Conservation (phyloP, 2,113 vertebrate genomes). For the Seriola aureovittata region DNA sequence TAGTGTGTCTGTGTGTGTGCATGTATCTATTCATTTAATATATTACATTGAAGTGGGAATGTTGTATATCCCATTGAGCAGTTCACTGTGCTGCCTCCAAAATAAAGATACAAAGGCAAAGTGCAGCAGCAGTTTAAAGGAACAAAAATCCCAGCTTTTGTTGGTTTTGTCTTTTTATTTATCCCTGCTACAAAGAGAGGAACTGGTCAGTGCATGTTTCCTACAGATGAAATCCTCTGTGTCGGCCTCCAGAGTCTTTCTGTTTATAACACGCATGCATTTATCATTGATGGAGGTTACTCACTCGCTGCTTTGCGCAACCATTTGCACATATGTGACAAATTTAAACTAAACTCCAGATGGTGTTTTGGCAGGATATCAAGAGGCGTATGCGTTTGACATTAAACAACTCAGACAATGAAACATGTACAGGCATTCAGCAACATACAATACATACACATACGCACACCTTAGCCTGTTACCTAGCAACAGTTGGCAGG, state of each 20-base stretch:
- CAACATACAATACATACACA: not conserved
- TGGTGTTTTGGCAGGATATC: slow-evolving; percentile 46
- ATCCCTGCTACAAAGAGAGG: not conserved
- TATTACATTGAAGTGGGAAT: not conserved
- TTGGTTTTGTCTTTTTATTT: not conserved
- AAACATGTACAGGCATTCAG: slow-evolving; percentile 4
- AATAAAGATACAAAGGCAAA: not conserved
- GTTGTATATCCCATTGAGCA: not conserved
- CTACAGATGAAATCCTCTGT: slow-evolving; percentile 12
- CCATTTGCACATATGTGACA: slow-evolving; percentile 26
- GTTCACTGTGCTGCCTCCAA: not conserved
- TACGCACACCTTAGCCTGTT: slow-evolving; percentile 54
- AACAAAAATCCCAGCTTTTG: not conserved
- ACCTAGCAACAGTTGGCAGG: slow-evolving; percentile 65
- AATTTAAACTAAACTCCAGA: slow-evolving; percentile 59
- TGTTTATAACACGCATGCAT: slow-evolving; percentile 34
- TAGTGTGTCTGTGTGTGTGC: slow-evolving; percentile 24
- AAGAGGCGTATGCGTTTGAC: slow-evolving; percentile 19
- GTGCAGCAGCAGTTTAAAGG: not conserved
- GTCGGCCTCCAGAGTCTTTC: slow-evolving; percentile 13
- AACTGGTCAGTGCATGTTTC: slow-evolving; percentile 21
- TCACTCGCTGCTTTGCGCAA: slow-evolving; percentile 14
- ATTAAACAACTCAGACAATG: slow-evolving; percentile 42
- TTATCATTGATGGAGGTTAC: not conserved
- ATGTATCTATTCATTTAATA: slow-evolving; percentile 10